Evolutionary conservation across 2,797 vertebrate species (phyloP), one percentile per base, ranked within the genome.

Genomic region (Pantherophis vulpinus): DNA sequence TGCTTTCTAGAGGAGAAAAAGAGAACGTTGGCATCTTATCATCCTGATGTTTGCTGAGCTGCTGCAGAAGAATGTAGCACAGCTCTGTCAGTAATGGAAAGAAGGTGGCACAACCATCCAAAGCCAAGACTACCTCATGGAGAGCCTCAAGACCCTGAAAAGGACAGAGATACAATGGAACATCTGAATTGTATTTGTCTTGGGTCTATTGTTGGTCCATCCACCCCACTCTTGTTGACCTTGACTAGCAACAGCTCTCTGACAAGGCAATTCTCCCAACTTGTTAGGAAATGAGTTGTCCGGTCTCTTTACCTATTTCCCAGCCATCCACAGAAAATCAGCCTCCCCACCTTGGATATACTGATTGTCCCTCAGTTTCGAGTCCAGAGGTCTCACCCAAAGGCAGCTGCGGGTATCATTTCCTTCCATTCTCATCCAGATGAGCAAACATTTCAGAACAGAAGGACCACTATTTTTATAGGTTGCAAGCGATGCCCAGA

Each of bases 121-220:
- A n/a, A 5, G 88, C 47, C 16, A 20, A 8, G n/a, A 90, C 23
- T 20, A 87, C 79, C 2, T 92, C 91, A 1, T 0, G 88, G 42
- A 94, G 88, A 56, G 83, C 56, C 18, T 12, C 3, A 2, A 94
- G n/a, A 25, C 37, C 88, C 93, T 94, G 91, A 55, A 16, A 86
- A 42, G 12, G 37, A 87, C 16, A 59, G 4, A 32, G 14, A 51
- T 3, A 4, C 3, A 8, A 56, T 29, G 20, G 5, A 16, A 27
- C 20, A 83, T 83, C 20, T 83, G 20, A 79, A 47, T 4, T 83
- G 37, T 10, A 79, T 79, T 79, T 79, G 18, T 79, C 74, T 23
- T 79, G 18, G 23, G 23, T n/a, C 27, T 23, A 12, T 32, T n/a
- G 5, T 5, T 18, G 51, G 37, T 47, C 20, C 3, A 83, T 4